Base-by-base conservation (phyloP, 2,113 vertebrate genomes). In the Chaetorhynchus papuensis region DNA sequence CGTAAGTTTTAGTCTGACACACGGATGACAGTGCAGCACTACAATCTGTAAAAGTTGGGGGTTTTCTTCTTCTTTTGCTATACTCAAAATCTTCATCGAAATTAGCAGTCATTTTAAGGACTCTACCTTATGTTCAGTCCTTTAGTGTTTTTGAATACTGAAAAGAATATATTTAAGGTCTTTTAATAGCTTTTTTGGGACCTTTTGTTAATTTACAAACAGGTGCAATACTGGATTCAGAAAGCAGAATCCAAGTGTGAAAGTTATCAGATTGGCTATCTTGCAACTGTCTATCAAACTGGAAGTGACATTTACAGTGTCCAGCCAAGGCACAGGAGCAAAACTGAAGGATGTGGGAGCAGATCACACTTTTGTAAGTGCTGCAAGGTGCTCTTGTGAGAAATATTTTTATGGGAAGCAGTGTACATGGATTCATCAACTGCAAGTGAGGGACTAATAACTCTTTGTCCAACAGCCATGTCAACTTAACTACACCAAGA, bases 391-490 rank as follows among this genome's bases (percentile, higher is more conserved):
- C 65, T 90, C 59, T 69, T 0, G 1, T 39, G 42, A 87, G 23
- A 69, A 83, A 3, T 35, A 53, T 6, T 79, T 87, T 69, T 74
- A 70, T 11, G 10, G 47, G 44, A 94, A 90, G 30, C 47, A 61
- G 39, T 28, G 50, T 44, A 83, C 8, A 35, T 7, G 30, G 50
- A 71, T 84, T 81, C 13, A 27, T 57, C 45, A 85, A 28, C 75
- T 0, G 0, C 65, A 56, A 53, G 21, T 13, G 19, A 87, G 41
- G 1, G 39, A 57, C 49, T n/a, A 57, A 33, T 47, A 11, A 9
- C 33, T 56, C 27, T 39, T 15, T 42, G 30, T 74, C 59, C 50
- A 77, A 80, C 10, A 80, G 63, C 24, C 63, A n/a, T 0, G 13
- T 59, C 63, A 87, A 57, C n/a, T 89, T n/a, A 49, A 83, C 61